Conservation (phyloP, 2,797 vertebrate species). For the Oreochromis grahami region DNA sequence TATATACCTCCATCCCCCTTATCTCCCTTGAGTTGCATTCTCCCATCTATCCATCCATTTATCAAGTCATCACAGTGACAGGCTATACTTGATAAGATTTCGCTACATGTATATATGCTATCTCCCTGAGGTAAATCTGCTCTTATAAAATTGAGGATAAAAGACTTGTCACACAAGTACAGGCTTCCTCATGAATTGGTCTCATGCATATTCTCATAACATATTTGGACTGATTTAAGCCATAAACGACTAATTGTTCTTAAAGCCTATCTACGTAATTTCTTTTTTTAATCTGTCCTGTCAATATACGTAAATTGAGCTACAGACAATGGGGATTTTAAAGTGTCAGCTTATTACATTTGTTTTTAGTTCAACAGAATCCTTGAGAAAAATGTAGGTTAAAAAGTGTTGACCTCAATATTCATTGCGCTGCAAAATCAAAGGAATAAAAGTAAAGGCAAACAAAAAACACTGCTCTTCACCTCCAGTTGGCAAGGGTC, state of each 20-base stretch:
- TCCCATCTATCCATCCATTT: slow-evolving; percentile 39
- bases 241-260: neutral
- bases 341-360: neutral
- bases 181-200: slow-evolving; percentile 33
- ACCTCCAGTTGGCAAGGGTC: slow-evolving; percentile 96
- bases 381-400: neutral
- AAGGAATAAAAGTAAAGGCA: neutral
- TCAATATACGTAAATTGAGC: neutral
- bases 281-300: neutral
- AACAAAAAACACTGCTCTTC: slow-evolving; percentile 28
- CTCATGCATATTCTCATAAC: slow-evolving; percentile 7
- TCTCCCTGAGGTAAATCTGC: slow-evolving; percentile 40
- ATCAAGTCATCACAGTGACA: slow-evolving; percentile 50
- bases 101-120: slow-evolving; percentile 28
- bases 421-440: neutral
- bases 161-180: slow-evolving; percentile 35
- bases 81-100: slow-evolving; percentile 24
- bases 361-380: neutral
- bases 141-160: slow-evolving; percentile 38
- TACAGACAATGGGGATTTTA: neutral
- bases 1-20: slow-evolving; percentile 30
- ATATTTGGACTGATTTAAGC: slow-evolving; percentile 22
- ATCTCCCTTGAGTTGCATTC: slow-evolving; percentile 40
- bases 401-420: neutral
- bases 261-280: neutral